phyloP scores from a whole-genome alignment of 2,797 vertebrate genomes.

The Enteromius treurensis region DNA sequence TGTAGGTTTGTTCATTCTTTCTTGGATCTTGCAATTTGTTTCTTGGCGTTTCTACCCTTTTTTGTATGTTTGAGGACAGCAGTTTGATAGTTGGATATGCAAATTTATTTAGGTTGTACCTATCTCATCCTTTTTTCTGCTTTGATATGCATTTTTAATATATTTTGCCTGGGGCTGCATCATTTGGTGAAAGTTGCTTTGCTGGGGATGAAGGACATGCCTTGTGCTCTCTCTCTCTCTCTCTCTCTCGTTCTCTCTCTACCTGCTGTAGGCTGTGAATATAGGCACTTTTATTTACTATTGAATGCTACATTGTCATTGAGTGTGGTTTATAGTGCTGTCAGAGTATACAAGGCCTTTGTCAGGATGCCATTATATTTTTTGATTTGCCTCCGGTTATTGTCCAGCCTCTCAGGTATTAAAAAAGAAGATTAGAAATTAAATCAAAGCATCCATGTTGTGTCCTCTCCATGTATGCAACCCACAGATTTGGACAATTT shows the following conservation, averaged over 20 bases:
- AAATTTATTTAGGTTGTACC: slow-evolving; percentile 88
- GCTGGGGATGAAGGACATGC: slow-evolving; percentile 86
- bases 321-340: slow-evolving; percentile 85
- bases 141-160: slow-evolving; percentile 99
- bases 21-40: slow-evolving; percentile 66
- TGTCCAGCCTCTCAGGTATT: slow-evolving; percentile 60
- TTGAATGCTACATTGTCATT: slow-evolving; percentile 85
- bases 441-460: slow-evolving; percentile 18
- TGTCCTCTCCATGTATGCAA: too few relatives aligned
- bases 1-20: slow-evolving; percentile 62
- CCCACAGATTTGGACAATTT: not conserved
- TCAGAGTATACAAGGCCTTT: slow-evolving; percentile 80
- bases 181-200: slow-evolving; percentile 91
- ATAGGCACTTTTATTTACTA: slow-evolving; percentile 89
- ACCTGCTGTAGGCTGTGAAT: slow-evolving; percentile 74
- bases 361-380: slow-evolving; percentile 77
- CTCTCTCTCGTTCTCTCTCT: slow-evolving; percentile 30
- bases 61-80: slow-evolving; percentile 65
- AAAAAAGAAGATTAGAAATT: not conserved
- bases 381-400: slow-evolving; percentile 63
- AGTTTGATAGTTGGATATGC: slow-evolving; percentile 85
- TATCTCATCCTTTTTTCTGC: slow-evolving; percentile 91
- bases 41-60: slow-evolving; percentile 67
- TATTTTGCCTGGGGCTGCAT: slow-evolving; percentile 86
- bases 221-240: slow-evolving; percentile 56